These are phyloP conservation scores for Sphyrna mokarran DNA, from an alignment of 2,113 vertebrate species.

Conservation along the genomic window DNA sequence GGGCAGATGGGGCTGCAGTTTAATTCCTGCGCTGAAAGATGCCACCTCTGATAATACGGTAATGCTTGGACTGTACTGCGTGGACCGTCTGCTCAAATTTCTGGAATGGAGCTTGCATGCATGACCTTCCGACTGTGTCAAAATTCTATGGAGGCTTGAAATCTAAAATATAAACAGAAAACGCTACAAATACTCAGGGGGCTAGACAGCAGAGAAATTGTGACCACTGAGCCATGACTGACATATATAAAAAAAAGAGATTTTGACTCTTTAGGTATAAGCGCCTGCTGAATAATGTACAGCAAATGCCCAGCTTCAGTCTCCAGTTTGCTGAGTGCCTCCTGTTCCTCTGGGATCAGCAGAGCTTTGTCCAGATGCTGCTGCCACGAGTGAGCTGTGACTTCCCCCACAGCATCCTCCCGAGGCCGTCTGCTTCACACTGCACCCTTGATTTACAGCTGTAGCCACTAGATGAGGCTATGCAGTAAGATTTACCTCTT, in stretches of 20 bases:
- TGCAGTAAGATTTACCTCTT: background rate
- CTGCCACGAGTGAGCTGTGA: background rate
- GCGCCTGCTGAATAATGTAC: background rate
- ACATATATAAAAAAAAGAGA: background rate
- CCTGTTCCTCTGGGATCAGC: background rate
- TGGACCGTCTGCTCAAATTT: background rate
- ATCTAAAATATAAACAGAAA: background rate
- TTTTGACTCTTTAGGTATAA: background rate
- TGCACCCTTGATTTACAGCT: background rate
- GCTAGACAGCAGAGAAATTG: background rate
- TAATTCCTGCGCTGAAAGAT: background rate
- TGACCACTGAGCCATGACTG: background rate
- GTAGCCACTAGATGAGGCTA: slow-evolving; percentile 19
- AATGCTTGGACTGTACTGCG: background rate
- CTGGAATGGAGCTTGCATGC: background rate
- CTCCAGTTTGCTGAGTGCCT: background rate
- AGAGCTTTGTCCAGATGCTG: background rate
- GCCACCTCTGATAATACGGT: background rate
- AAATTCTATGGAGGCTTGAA: background rate
- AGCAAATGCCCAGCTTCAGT: background rate
- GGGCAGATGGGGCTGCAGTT: background rate
- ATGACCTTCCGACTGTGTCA: background rate
- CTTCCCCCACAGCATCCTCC: background rate
- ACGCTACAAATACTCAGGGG: background rate
- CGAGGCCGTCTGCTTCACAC: background rate